Percentiles rank a stretch among this genome's conserved stretches.
phyloP scores from a whole-genome alignment of 2,113 vertebrate genomes.

The Archilochus colubris region DNA sequence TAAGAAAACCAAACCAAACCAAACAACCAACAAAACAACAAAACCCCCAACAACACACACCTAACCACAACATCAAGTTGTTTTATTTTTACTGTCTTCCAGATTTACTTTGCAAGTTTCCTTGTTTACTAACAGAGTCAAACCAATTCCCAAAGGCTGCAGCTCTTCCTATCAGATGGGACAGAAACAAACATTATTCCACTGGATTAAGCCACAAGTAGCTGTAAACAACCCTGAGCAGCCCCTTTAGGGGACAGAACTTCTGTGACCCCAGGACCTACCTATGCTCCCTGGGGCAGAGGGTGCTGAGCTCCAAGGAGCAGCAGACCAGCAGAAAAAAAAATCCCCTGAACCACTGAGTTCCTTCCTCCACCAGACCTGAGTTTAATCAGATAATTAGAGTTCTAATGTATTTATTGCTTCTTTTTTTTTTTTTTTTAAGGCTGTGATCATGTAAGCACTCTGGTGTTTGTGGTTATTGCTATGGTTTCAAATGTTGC shows the following conservation, averaged over 20 bases:
- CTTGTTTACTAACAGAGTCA: background rate
- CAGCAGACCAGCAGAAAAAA: background rate
- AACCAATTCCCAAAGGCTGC: background rate
- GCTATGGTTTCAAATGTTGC: constrained; percentile 16
- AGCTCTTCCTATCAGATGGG: background rate
- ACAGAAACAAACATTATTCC: background rate
- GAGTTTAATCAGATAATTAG: background rate
- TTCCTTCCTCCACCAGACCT: background rate
- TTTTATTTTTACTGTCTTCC: background rate
- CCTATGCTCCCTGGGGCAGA: background rate
- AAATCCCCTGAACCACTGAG: background rate
- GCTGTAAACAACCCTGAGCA: background rate
- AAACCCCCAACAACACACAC: background rate
- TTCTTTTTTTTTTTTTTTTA: background rate
- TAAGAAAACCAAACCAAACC: background rate
- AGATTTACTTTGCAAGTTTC: background rate
- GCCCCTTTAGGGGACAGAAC: background rate
- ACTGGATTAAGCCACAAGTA: background rate
- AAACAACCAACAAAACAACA: background rate
- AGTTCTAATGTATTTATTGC: constrained; percentile 18
- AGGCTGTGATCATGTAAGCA: background rate
- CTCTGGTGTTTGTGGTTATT: background rate
- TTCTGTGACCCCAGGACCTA: background rate
- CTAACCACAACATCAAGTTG: background rate
- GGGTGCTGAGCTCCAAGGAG: background rate